Conservation (phyloP, 2,888 invertebrate species). For the Anodontia alba region DNA sequence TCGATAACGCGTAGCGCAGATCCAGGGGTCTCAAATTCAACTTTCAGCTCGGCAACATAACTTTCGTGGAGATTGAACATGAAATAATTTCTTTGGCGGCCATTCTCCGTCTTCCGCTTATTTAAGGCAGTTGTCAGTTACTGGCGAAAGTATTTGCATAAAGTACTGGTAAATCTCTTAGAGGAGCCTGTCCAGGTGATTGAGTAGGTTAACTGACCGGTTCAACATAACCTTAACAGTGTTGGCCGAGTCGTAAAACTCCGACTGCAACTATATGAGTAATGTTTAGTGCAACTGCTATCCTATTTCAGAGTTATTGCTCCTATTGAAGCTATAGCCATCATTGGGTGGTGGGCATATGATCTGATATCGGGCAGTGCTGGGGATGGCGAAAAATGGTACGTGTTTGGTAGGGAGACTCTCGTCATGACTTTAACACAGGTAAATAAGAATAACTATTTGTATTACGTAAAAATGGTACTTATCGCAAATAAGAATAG, state of each 20-base stretch:
- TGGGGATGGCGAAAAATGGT: constrained; percentile 71
- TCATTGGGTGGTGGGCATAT: constrained; percentile 80
- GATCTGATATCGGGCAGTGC: constrained; percentile 71
- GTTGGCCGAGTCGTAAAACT: too few relatives aligned
- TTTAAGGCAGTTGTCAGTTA: not conserved
- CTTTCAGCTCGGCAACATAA: too few relatives aligned
- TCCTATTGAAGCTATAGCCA: constrained; percentile 74
- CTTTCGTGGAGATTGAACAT: too few relatives aligned
- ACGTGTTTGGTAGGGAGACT: constrained; percentile 76
- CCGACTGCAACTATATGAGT: too few relatives aligned
- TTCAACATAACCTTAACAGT: too few relatives aligned
- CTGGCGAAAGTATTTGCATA: not conserved
- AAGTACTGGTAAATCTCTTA: not conserved
- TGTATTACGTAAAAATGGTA: constrained; percentile 4
- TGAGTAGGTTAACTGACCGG: not conserved
- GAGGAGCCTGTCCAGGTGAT: not conserved
- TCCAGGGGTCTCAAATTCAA: too few relatives aligned
- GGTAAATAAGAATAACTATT: constrained; percentile 52
- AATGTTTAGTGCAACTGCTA: too few relatives aligned
- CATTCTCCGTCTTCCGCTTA: too few relatives aligned
- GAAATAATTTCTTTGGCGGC: too few relatives aligned
- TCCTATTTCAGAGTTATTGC: constrained; percentile 69
- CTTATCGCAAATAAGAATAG: not conserved
- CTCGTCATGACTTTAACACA: constrained; percentile 75
- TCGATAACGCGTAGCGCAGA: too few relatives aligned